A percentile compares a stretch with the other conserved stretches of the same genome.
Evolutionary conservation across 2,113 vertebrate species (phyloP).

Genomic region (Bubo blakistoni): DNA sequence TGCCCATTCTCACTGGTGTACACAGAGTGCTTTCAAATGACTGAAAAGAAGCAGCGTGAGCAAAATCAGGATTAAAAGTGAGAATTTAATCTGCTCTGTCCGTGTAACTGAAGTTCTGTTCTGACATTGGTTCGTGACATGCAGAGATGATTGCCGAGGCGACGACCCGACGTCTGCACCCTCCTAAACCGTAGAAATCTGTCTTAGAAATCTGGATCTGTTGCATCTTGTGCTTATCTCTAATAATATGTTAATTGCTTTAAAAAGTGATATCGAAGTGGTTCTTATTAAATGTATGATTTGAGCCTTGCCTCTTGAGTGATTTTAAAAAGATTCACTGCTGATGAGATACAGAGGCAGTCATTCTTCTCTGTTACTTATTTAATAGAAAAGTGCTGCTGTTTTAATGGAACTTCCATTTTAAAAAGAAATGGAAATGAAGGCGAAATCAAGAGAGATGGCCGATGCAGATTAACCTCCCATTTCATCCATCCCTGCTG

Average conservation of each 20-base stretch:
- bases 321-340: slow-evolving; percentile 32
- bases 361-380: neutral
- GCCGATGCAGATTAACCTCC: neutral
- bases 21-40: neutral
- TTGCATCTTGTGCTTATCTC: slow-evolving; percentile 55
- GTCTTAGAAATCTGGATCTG: slow-evolving; percentile 20
- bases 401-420: slow-evolving; percentile 29
- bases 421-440: slow-evolving; percentile 43
- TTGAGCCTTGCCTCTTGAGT: slow-evolving; percentile 58
- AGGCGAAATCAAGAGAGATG: slow-evolving; percentile 30
- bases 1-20: neutral
- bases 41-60: neutral
- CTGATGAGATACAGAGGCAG: slow-evolving; percentile 35
- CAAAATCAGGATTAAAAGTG: neutral
- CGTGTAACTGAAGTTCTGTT: neutral
- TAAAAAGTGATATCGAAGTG: slow-evolving; percentile 46
- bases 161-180: neutral
- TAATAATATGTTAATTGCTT: slow-evolving; percentile 64
- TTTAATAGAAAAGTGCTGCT: slow-evolving; percentile 37
- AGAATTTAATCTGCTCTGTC: neutral
- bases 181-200: neutral
- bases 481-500: neutral
- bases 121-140: neutral
- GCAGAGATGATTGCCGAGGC: neutral
- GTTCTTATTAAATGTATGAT: slow-evolving; percentile 64